Evolutionary conservation across 2,888 invertebrate genomes (phyloP), one percentile per base, ranked within the genome.

Genomic region (Anthrax anthrax): DNA sequence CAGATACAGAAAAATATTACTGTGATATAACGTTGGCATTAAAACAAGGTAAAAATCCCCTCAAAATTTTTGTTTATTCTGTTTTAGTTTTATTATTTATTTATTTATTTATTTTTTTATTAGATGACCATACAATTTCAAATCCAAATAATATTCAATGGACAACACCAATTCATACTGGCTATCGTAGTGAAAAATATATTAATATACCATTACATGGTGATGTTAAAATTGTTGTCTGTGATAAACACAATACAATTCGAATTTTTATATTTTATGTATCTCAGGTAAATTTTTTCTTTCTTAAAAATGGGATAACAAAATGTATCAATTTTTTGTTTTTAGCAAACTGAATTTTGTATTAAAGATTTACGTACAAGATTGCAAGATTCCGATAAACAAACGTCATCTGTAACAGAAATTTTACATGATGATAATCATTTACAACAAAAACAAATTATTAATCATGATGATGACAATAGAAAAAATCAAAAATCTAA

Each of bases 201-300:
- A 62, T 79, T n/a, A 67, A 74, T 47, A 64, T 79, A 40, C 78
- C 78, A 1, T 63, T 65, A 36, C 72, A 72, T 56, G 77, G 77
- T 4, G 78, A 78, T 57, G 71, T 79, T 8, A 68, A 68, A 50
- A 55, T 68, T 17, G 57, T 61, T 39, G 60, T 67, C 55, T 67
- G 65, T 59, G 60, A 65, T 59, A 63, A 62, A 44, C 64, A 67
- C 55, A 61, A 61, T 23, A 59, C 57, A 9, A 61, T 60, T 43
- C 60, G 59, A 36, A 51, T 67, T 17, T 63, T 57, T 18, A 61
- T 67, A 39, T 62, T 60, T 46, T 67, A 67, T 39, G 61, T 67
- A 50, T 59, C 61, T 1, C 57, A 60, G 55, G 61, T 60, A 56
- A 47, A 50, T 34, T 10, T 37, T n/a, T 9, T 18, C 3, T 34